Percentiles rank a stretch among this genome's conserved stretches.
Conservation (phyloP, 2,888 invertebrate genomes). For the Quadriops clusia region DNA sequence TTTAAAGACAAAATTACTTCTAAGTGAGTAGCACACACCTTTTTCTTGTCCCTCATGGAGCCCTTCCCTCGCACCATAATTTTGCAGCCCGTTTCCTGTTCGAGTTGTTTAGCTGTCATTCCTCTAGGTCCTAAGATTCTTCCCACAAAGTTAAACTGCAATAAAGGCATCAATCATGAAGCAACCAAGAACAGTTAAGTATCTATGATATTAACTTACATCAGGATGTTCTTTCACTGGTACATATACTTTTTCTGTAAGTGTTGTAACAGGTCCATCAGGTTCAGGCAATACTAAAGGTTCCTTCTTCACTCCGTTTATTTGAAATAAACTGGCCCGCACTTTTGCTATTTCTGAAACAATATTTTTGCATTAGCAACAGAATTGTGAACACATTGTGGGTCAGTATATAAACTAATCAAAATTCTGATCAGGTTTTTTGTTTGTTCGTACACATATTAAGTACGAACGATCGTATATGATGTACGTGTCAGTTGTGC, state of each 20-base stretch:
- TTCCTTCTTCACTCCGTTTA: slow-evolving; percentile 93
- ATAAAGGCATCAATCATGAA: slow-evolving; percentile 27
- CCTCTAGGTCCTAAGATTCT: slow-evolving; percentile 98
- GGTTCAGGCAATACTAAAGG: slow-evolving; percentile 84
- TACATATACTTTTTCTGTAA: slow-evolving; percentile 99
- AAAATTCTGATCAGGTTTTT: too few species aligned
- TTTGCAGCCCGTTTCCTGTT: slow-evolving; percentile 99
- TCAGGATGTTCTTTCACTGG: slow-evolving; percentile 99
- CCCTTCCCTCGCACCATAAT: slow-evolving; percentile 99
- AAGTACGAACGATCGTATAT: too few species aligned
- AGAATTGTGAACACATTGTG: too few species aligned
- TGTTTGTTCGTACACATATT: too few species aligned
- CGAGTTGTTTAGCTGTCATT: slow-evolving; percentile 99
- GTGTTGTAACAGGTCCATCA: slow-evolving; percentile 79
- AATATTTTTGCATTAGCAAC: too few species aligned
- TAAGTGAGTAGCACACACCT: too few species aligned
- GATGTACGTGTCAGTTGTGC: too few species aligned
- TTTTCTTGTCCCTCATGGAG: slow-evolving; percentile 98
- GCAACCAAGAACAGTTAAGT: too few species aligned
- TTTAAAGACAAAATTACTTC: too few species aligned
- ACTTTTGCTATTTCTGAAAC: slow-evolving; percentile 96
- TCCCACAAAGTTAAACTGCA: slow-evolving; percentile 99
- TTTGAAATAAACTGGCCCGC: slow-evolving; percentile 95
- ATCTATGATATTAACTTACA: slow-evolving; percentile 64
- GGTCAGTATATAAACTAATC: too few species aligned